Percentiles rank a stretch among this genome's conserved stretches.
Evolutionary conservation across 2,797 vertebrate genomes (phyloP).

Genomic region (Pipistrellus pipistrellus): DNA sequence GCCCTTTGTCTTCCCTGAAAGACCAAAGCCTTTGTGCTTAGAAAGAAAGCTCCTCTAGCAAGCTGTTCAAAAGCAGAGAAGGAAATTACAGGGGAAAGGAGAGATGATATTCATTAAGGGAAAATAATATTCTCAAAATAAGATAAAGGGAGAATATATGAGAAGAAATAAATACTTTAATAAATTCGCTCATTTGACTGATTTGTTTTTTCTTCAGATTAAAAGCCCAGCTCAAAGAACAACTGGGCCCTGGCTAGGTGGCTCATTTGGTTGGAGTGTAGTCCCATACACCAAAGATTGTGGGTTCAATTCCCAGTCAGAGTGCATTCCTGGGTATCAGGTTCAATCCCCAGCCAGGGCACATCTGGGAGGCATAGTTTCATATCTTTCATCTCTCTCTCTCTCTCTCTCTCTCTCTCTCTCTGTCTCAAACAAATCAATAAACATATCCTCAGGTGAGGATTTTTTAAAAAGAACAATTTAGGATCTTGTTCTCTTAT

Average conservation of each 20-base stretch:
- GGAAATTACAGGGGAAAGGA: conserved; percentile 66
- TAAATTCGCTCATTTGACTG: neutral
- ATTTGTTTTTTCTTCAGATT: neutral
- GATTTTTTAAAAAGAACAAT: neutral
- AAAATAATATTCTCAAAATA: conserved; percentile 72
- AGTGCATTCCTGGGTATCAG: too few relatives aligned
- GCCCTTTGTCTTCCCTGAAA: conserved; percentile 77
- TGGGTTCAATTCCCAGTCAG: neutral
- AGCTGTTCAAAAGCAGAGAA: conserved; percentile 71
- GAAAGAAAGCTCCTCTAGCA: conserved; percentile 59
- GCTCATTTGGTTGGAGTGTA: neutral
- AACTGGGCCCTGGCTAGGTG: neutral
- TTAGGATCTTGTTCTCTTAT: conserved; percentile 42
- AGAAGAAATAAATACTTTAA: conserved; percentile 37
- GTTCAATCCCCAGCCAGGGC: too few relatives aligned
- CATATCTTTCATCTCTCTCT: too few relatives aligned
- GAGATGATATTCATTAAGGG: conserved; percentile 62
- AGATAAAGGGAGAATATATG: conserved; percentile 33
- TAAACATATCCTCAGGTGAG: neutral
- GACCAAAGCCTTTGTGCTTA: conserved; percentile 67
- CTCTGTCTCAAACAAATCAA: neutral
- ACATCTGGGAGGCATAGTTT: neutral
- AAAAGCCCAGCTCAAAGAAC: conserved; percentile 42
- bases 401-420: too few relatives aligned
- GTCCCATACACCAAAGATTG: neutral